A percentile compares a stretch with the other conserved stretches of the same genome.
These are phyloP conservation scores for Phaethon lepturus DNA, from an alignment of 2,113 vertebrate species.

Conservation along the genomic window DNA sequence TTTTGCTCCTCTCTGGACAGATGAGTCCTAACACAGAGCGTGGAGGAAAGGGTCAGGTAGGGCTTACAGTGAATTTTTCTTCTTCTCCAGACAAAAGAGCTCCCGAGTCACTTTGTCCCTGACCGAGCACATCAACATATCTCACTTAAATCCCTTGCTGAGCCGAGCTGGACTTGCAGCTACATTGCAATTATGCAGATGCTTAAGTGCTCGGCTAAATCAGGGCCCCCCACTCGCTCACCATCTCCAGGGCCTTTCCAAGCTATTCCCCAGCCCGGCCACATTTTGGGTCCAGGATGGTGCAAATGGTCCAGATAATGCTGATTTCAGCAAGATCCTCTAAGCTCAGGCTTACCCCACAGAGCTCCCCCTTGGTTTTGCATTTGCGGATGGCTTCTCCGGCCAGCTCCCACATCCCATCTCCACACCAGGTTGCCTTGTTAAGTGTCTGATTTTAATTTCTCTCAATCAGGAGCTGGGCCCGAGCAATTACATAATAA, in stretches of 20 bases:
- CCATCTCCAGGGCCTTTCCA: not conserved
- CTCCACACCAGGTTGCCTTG: constrained; percentile 20
- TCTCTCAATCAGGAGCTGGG: constrained; percentile 44
- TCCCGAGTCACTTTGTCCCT: not conserved
- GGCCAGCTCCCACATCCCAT: not conserved
- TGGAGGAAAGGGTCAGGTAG: not conserved
- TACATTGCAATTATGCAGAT: not conserved
- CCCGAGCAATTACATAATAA: constrained; percentile 51
- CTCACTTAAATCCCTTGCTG: not conserved
- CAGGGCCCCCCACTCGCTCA: not conserved
- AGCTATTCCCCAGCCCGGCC: not conserved
- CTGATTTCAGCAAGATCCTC: not conserved
- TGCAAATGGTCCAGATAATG: not conserved
- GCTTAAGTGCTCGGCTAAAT: not conserved
- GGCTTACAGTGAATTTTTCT: not conserved
- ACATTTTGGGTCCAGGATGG: not conserved
- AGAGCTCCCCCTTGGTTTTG: not conserved
- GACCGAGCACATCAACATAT: not conserved
- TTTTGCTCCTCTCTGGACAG: not conserved
- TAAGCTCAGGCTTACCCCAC: accelerated
- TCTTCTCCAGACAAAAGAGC: not conserved
- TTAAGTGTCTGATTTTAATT: constrained; percentile 65
- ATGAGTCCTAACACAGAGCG: not conserved
- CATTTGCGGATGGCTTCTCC: not conserved
- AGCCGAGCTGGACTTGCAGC: not conserved